A percentile compares a stretch with the other conserved stretches of the same genome.
Conservation (phyloP, 2,888 invertebrate genomes). For the Marronus borbonicus region DNA sequence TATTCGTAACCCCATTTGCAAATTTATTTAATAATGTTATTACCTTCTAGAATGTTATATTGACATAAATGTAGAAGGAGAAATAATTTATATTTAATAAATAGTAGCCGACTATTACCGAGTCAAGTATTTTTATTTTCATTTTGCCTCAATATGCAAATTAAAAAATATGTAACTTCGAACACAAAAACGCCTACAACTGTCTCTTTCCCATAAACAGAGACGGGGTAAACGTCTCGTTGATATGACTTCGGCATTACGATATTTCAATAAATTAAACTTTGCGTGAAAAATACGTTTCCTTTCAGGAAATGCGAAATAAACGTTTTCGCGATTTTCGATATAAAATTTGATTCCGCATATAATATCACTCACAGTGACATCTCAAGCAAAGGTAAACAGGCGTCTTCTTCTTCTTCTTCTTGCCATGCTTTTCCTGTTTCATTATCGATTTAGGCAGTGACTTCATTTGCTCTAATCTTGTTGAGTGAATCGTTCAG, state of each 20-base stretch:
- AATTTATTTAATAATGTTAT: no score
- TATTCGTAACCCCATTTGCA: no score
- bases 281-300: neutral
- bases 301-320: constrained; percentile 3
- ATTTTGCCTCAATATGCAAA: no score
- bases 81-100: no score
- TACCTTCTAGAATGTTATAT: no score
- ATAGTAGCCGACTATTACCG: no score
- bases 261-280: constrained; percentile 18
- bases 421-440: neutral
- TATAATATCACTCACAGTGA: neutral
- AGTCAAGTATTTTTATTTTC: no score
- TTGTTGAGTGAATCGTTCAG: constrained; percentile 5
- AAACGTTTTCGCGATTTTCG: neutral
- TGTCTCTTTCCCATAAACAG: no score
- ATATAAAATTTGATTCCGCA: constrained; percentile 10
- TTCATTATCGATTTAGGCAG: neutral
- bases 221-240: neutral
- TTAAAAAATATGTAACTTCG: no score
- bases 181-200: no score
- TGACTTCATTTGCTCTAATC: constrained; percentile 11
- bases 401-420: neutral
- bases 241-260: neutral
- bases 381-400: constrained; percentile 12
- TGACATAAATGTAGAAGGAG: no score